Conservation (phyloP, 1,140 invertebrate species). For the Coenobita brevimanus region DNA sequence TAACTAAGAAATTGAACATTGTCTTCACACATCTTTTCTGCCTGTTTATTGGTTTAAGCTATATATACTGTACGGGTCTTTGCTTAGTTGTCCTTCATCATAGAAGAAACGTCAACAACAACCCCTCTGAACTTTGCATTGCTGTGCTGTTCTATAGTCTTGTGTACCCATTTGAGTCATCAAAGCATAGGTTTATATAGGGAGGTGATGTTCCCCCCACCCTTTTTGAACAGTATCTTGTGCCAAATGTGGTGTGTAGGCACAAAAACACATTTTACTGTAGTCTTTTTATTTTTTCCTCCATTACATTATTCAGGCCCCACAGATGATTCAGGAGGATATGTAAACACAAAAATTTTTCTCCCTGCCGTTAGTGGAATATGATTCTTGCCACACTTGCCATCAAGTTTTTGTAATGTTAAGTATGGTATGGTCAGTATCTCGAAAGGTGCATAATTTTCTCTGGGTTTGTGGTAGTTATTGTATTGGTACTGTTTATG, state of each 20-base stretch:
- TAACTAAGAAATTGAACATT: too few species aligned
- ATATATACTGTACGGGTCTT: slow-evolving; percentile 60
- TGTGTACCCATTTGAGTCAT: slow-evolving; percentile 44
- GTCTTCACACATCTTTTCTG: not conserved
- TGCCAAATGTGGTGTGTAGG: slow-evolving; percentile 66
- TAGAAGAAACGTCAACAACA: slow-evolving; percentile 29
- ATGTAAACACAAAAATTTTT: slow-evolving; percentile 60
- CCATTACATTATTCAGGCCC: slow-evolving; percentile 52
- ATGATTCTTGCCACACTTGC: slow-evolving; percentile 29
- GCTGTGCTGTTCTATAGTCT: slow-evolving; percentile 28
- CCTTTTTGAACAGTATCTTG: slow-evolving; percentile 44
- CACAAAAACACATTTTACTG: slow-evolving; percentile 40
- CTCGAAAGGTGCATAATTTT: too few species aligned
- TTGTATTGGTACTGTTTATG: too few species aligned
- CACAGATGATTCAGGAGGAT: slow-evolving; percentile 59
- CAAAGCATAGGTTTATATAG: slow-evolving; percentile 33
- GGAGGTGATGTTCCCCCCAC: slow-evolving; percentile 7
- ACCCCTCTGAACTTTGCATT: slow-evolving; percentile 27
- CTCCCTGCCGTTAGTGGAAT: slow-evolving; percentile 12
- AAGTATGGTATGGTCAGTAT: too few species aligned
- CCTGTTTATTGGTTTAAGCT: slow-evolving; percentile 23
- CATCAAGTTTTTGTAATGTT: too few species aligned
- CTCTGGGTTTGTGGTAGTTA: too few species aligned
- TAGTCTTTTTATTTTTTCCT: not conserved
- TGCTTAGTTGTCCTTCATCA: slow-evolving; percentile 50